A percentile compares a stretch with the other conserved stretches of the same genome.
Conservation (phyloP, 2,113 vertebrate genomes). For the Ceuthmochares aereus region DNA sequence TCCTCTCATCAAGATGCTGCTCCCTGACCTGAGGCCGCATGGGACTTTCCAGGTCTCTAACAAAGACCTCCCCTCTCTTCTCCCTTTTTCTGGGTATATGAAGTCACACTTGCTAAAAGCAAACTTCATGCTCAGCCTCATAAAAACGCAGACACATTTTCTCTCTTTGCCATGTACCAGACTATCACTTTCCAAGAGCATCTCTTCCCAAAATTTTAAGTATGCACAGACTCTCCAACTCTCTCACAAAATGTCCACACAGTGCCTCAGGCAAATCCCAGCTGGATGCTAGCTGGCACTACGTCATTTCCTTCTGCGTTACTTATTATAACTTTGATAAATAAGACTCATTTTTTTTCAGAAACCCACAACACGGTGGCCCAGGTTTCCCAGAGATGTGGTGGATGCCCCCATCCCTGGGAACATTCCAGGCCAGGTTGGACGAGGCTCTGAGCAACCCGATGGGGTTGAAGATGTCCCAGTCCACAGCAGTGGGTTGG, state of each 20-base stretch:
- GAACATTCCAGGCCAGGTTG: too few species aligned
- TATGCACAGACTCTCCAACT: neutral
- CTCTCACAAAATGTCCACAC: neutral
- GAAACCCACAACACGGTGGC: neutral
- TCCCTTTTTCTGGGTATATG: neutral
- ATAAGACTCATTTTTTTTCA: neutral
- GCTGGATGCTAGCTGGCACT: rapidly evolving
- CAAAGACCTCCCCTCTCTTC: neutral
- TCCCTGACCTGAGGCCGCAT: neutral
- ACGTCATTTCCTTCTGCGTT: neutral
- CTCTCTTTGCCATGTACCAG: neutral
- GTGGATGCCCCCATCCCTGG: too few species aligned
- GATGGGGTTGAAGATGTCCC: too few species aligned
- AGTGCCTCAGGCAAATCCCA: neutral
- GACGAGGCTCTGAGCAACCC: too few species aligned
- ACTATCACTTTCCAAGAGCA: neutral
- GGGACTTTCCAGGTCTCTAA: neutral
- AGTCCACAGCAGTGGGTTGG: too few species aligned
- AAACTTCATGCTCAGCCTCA: neutral
- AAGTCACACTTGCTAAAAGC: neutral
- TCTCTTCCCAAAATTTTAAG: neutral
- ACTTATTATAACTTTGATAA: neutral
- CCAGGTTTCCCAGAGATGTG: neutral
- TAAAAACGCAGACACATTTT: neutral
- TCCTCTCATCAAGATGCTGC: neutral